Percentiles rank a stretch among this genome's conserved stretches.
Evolutionary conservation across 2,797 vertebrate genomes (phyloP).

Genomic region (Thaleichthys pacificus): DNA sequence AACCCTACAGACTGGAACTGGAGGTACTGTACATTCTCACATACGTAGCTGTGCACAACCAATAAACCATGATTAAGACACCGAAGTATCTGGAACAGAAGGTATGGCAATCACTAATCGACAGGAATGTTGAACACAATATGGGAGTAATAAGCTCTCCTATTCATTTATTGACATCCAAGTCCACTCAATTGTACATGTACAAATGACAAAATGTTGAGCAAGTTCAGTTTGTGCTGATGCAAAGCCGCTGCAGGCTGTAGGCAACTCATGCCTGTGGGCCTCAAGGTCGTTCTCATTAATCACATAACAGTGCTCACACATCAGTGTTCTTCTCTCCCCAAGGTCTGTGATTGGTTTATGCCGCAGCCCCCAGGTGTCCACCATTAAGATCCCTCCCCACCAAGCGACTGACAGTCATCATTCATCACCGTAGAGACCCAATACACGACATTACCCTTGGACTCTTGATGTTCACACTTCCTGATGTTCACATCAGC

Average conservation of each 20-base stretch:
- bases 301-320: background rate
- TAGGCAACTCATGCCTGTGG: background rate
- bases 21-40: no score
- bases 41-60: no score
- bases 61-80: no score
- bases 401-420: conserved; percentile 14
- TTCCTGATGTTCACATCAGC: background rate
- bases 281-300: conserved; percentile 2
- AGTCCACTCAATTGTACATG: no score
- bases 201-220: background rate
- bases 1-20: no score
- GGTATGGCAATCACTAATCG: no score
- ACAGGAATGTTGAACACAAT: no score
- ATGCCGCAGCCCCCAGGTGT: background rate
- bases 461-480: background rate
- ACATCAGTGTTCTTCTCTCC: background rate
- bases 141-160: no score
- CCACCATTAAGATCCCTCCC: conserved; percentile 22
- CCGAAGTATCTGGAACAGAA: no score
- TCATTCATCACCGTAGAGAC: conserved; percentile 28
- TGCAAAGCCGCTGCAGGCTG: background rate
- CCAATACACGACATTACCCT: background rate
- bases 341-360: background rate
- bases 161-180: background rate
- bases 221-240: background rate